A percentile compares a stretch with the other conserved stretches of the same genome.
Evolutionary conservation across 1,140 invertebrate genomes (phyloP).

Genomic region (Aphelenchoides besseyi): DNA sequence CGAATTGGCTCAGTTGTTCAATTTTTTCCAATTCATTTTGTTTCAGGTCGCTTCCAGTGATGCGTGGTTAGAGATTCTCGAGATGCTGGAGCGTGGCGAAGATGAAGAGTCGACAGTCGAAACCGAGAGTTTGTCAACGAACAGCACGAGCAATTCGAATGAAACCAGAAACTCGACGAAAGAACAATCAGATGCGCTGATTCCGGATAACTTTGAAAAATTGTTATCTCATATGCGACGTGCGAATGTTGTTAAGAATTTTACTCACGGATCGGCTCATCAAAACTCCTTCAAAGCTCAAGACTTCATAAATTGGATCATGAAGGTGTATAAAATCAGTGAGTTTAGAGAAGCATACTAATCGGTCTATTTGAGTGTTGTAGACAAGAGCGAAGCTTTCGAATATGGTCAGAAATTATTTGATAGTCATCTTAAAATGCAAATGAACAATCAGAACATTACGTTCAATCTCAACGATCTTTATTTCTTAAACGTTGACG

Average conservation of each 20-base stretch:
- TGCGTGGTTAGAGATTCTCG: constrained; percentile 10
- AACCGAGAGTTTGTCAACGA: not conserved
- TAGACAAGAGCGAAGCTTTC: constrained; percentile 59
- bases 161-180: not conserved
- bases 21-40: constrained; percentile 5
- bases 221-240: constrained; percentile 59
- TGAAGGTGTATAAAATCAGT: constrained; percentile 63
- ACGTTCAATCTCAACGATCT: constrained; percentile 51
- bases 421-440: constrained; percentile 62
- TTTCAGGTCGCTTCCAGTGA: not conserved
- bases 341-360: constrained; percentile 8
- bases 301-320: constrained; percentile 64
- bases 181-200: constrained; percentile 24
- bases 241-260: constrained; percentile 62
- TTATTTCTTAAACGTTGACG: constrained; percentile 63
- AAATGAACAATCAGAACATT: constrained; percentile 37
- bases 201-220: constrained; percentile 31
- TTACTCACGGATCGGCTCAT: constrained; percentile 48
- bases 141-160: not conserved
- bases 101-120: not conserved
- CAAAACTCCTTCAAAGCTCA: constrained; percentile 64
- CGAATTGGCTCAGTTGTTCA: constrained; percentile 2
- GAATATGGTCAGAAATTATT: constrained; percentile 63
- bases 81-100: constrained; percentile 14
- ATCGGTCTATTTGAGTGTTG: constrained; percentile 15